Evolutionary conservation across 2,888 invertebrate species (phyloP).

Genomic region (Polyploca ridens): DNA sequence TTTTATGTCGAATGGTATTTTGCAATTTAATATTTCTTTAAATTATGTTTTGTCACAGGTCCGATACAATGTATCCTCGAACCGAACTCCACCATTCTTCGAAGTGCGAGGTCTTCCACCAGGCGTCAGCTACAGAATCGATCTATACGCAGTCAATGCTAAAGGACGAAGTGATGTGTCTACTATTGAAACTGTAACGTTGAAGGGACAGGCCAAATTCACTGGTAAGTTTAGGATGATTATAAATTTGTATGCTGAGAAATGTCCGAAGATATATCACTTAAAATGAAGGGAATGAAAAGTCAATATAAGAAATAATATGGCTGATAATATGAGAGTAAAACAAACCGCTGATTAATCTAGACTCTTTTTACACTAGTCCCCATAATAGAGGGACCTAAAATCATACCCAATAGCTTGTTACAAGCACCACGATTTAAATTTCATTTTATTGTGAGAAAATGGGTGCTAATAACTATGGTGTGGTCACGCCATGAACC

Average conservation of each 20-base stretch:
- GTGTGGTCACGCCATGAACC: conserved; percentile 2
- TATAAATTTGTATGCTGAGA: background rate
- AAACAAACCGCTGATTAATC: no score
- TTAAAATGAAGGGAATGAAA: no score
- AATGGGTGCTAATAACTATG: background rate
- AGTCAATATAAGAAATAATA: no score
- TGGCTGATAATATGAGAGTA: no score
- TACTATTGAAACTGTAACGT: conserved; percentile 92
- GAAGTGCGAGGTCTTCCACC: conserved; percentile 88
- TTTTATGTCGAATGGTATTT: no score
- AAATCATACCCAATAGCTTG: background rate
- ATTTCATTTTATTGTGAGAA: background rate
- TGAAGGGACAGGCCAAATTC: conserved; percentile 94
- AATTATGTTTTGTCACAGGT: conserved; percentile 68
- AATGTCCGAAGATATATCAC: no score
- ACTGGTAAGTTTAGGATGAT: conserved; percentile 86
- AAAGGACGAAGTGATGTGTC: conserved; percentile 94
- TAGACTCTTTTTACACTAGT: no score
- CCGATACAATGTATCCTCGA: conserved; percentile 86
- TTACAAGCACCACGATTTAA: conserved; percentile 6
- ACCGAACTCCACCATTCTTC: conserved; percentile 87
- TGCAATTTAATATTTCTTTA: conserved; percentile 7
- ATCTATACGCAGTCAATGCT: conserved; percentile 93
- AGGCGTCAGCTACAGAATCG: conserved; percentile 91
- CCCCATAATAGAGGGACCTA: background rate